Evolutionary conservation across 2,888 invertebrate species (phyloP).

Genomic region (Trichopoda pennipes): DNA sequence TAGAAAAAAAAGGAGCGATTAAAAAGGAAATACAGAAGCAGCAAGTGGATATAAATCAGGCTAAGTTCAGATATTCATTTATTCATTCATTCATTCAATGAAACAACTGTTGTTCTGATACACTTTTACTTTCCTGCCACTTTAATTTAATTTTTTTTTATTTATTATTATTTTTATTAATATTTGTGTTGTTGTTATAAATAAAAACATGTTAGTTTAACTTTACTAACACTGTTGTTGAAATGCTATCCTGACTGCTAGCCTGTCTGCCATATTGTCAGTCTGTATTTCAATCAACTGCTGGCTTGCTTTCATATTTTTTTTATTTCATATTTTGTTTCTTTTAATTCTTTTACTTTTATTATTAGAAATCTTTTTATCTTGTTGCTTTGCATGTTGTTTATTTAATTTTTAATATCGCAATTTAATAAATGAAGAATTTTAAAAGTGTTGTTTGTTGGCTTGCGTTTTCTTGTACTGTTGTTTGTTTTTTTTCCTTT

Average conservation of each 20-base stretch:
- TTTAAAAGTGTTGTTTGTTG: slow-evolving; percentile 8
- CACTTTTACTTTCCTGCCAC: slow-evolving; percentile 15
- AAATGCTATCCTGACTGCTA: background rate
- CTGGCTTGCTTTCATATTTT: slow-evolving; percentile 3
- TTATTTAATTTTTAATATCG: slow-evolving; percentile 54
- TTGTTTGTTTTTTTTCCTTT: slow-evolving; percentile 5
- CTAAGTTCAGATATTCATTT: slow-evolving; percentile 16
- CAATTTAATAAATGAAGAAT: slow-evolving; percentile 51
- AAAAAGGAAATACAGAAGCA: background rate
- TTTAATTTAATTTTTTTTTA: background rate
- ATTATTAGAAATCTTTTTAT: slow-evolving; percentile 52
- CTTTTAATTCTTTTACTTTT: slow-evolving; percentile 9
- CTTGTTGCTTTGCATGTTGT: slow-evolving; percentile 41
- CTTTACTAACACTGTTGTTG: background rate
- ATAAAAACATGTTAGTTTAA: background rate
- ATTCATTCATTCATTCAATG: slow-evolving; percentile 16
- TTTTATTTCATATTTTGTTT: background rate
- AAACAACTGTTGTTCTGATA: slow-evolving; percentile 38
- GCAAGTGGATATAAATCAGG: slow-evolving; percentile 42
- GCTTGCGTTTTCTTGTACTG: slow-evolving; percentile 10
- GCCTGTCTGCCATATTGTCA: slow-evolving; percentile 11
- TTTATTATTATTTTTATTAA: background rate
- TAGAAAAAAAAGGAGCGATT: slow-evolving; percentile 20
- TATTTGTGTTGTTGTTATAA: no score
- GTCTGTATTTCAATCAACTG: slow-evolving; percentile 6